phyloP scores from a whole-genome alignment of 1,140 invertebrate genomes.

The Mya arenaria region DNA sequence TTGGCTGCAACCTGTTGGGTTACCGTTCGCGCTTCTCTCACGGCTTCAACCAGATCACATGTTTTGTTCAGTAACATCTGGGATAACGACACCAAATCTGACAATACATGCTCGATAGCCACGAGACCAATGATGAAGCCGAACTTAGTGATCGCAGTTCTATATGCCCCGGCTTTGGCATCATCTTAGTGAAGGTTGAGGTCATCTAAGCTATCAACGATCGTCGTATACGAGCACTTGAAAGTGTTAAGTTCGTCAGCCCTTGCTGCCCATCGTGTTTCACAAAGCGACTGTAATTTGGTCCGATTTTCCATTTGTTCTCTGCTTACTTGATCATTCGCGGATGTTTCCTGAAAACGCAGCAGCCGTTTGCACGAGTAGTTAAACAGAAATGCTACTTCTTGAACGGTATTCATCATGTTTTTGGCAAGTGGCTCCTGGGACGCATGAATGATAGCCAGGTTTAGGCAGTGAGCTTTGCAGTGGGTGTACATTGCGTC shows the following conservation, averaged over 20 bases:
- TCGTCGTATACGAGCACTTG: background rate
- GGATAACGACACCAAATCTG: background rate
- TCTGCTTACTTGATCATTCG: background rate
- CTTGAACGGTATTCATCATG: constrained; percentile 1
- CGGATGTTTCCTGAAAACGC: background rate
- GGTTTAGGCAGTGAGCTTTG: background rate
- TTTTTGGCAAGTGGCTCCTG: background rate
- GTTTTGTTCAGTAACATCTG: background rate
- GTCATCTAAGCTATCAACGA: background rate
- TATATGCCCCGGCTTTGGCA: background rate
- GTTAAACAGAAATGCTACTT: background rate
- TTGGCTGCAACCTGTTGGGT: background rate
- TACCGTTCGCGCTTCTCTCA: background rate
- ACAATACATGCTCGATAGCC: background rate
- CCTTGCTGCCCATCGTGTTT: background rate
- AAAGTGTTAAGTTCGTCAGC: background rate
- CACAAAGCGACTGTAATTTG: background rate
- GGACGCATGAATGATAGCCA: background rate
- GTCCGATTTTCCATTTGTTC: background rate
- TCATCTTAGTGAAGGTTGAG: background rate
- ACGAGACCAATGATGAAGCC: background rate
- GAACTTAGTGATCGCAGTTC: background rate
- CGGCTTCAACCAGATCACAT: background rate
- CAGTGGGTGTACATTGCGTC: background rate
- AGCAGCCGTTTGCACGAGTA: constrained; percentile 13